Evolutionary conservation across 2,113 vertebrate species (phyloP).

Genomic region (Plecturocebus donacophilus): DNA sequence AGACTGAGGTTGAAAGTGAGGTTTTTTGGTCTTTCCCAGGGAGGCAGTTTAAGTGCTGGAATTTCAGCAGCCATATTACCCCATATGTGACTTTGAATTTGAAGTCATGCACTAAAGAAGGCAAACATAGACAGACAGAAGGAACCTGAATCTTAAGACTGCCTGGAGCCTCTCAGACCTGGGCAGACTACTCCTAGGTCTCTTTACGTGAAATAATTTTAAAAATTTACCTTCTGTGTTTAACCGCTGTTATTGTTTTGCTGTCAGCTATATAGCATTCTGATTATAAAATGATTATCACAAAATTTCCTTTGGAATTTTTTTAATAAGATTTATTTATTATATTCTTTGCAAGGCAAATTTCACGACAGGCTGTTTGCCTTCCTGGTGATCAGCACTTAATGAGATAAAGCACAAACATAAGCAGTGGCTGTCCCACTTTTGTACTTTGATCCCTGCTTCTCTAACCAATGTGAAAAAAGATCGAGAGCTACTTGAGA

Average conservation of each 20-base stretch:
- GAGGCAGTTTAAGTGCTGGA: not conserved
- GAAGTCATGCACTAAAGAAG: not conserved
- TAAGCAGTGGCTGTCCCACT: conserved; percentile 48
- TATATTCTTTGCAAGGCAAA: conserved; percentile 67
- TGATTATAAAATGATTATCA: not conserved
- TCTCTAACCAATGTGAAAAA: not conserved
- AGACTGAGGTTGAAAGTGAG: not conserved
- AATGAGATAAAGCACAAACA: conserved; percentile 61
- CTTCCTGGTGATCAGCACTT: conserved; percentile 61
- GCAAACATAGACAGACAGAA: not conserved
- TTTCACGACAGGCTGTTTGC: conserved; percentile 66
- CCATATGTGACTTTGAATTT: not conserved
- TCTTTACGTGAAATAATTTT: not conserved
- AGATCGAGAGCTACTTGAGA: not conserved
- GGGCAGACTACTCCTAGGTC: not conserved
- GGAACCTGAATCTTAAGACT: not conserved
- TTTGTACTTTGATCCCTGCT: conserved; percentile 29
- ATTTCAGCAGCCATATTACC: not conserved
- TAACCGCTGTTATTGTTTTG: not conserved
- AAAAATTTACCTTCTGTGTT: not conserved
- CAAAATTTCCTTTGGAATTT: conserved; percentile 18
- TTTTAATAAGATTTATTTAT: conserved; percentile 40
- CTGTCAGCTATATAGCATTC: not conserved
- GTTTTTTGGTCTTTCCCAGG: not conserved
- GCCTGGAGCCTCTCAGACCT: not conserved